Percentiles rank a stretch among this genome's conserved stretches.
phyloP scores from a whole-genome alignment of 1,140 invertebrate species.

The Camponotus vicinus region DNA sequence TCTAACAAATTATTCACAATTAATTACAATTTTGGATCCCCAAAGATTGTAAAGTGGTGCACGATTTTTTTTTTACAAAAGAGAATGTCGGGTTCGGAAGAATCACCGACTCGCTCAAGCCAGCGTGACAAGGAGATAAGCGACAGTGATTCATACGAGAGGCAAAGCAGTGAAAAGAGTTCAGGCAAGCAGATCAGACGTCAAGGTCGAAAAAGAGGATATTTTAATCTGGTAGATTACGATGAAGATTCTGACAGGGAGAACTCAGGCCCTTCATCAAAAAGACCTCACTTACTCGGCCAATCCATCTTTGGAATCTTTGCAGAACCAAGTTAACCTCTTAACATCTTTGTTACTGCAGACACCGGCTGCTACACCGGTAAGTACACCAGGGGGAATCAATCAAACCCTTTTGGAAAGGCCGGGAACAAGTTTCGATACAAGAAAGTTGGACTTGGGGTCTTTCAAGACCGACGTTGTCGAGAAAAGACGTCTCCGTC shows the following conservation, averaged over 20 bases:
- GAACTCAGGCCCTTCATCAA: neutral
- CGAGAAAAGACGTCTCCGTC: neutral
- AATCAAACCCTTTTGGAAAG: neutral
- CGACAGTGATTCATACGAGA: neutral
- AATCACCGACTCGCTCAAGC: neutral
- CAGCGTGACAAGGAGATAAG: neutral
- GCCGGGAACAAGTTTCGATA: neutral
- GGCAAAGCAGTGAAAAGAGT: neutral
- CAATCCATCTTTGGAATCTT: neutral
- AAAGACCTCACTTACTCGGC: neutral
- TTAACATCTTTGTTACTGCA: neutral
- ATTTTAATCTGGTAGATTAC: constrained; percentile 3
- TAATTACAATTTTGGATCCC: too few species aligned
- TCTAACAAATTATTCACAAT: neutral
- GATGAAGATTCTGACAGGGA: neutral
- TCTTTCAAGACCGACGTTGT: neutral
- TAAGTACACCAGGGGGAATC: neutral
- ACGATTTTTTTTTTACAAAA: neutral
- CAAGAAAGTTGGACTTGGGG: neutral
- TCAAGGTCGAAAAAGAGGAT: neutral
- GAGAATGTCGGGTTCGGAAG: neutral
- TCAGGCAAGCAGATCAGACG: neutral
- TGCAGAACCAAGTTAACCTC: neutral
- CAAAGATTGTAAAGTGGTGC: too few species aligned
- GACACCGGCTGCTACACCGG: neutral